Evolutionary conservation across 2,888 invertebrate genomes (phyloP).

Genomic region (Athalia circularis): DNA sequence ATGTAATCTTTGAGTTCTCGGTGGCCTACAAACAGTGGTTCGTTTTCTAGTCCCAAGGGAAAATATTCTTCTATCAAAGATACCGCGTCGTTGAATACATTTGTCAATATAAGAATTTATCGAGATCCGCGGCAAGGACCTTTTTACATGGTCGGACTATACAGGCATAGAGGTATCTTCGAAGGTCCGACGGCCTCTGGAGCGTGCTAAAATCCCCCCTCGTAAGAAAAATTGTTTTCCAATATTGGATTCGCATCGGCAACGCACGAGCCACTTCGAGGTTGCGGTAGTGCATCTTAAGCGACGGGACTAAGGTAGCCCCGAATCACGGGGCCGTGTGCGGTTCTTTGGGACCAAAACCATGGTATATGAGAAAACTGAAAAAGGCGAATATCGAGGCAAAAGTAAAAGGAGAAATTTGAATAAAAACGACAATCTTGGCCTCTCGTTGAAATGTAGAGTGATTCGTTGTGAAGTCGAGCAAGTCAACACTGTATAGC

Average conservation of each 20-base stretch:
- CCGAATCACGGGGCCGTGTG: slow-evolving; percentile 1
- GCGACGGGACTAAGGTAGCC: slow-evolving; percentile 58
- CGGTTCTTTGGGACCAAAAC: slow-evolving; percentile 41
- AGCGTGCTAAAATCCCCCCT: slow-evolving; percentile 63
- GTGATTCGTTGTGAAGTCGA: slow-evolving; percentile 37
- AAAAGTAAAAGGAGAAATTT: neutral
- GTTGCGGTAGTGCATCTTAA: slow-evolving; percentile 66
- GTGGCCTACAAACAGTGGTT: slow-evolving; percentile 3
- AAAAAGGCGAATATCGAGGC: neutral
- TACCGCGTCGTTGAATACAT: slow-evolving; percentile 19
- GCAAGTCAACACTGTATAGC: slow-evolving; percentile 36
- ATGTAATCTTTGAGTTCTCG: neutral
- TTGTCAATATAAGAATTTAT: slow-evolving; percentile 38
- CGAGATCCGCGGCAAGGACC: slow-evolving; percentile 18
- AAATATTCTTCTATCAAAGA: slow-evolving; percentile 20
- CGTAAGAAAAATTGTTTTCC: slow-evolving; percentile 76
- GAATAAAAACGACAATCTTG: neutral
- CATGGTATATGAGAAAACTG: slow-evolving; percentile 49
- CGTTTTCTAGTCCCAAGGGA: neutral
- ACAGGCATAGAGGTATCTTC: neutral
- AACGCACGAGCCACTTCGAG: slow-evolving; percentile 56
- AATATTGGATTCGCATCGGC: slow-evolving; percentile 73
- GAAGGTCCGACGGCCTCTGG: slow-evolving; percentile 59
- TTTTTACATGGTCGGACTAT: slow-evolving; percentile 23
- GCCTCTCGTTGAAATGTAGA: slow-evolving; percentile 17